Base-by-base conservation (phyloP, 2,113 vertebrate genomes). In the Heliornis fulica region DNA sequence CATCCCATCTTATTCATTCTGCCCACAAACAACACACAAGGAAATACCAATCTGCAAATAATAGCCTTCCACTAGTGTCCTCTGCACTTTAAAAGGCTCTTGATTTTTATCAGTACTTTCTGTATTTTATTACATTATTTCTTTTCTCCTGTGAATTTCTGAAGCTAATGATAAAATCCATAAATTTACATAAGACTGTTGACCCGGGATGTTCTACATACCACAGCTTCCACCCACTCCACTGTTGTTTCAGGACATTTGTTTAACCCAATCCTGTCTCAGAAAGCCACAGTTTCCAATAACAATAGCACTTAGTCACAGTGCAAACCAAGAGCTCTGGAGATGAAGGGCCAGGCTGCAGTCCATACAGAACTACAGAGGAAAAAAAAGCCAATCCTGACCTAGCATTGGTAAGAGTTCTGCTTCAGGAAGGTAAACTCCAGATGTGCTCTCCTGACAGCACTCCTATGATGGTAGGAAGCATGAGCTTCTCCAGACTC, bases 131-230 rank as follows among this genome's bases (percentile, higher is more conserved):
- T 65, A 79, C 16, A 89, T 61, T 36, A 81, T 53, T 77, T 81
- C 10, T 71, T 69, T 11, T 69, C 25, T 86, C 40, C 50, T 45
- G 40, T 88, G 71, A 72, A 74, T 77, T 92, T 96, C 64, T 80
- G 63, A 94, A 88, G 29, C 18, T 65, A 76, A 64, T 18, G 21
- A 85, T 61, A 92, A 89, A 96, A 90, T 53, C 12, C 14, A 40
- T 40, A 53, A 68, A 86, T 64, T 63, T 85, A 56, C 46, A 81
- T 63, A 65, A 53, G 65, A 61, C 75, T 14, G 10, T 41, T 79
- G 43, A 85, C 51, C 57, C 20, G 7, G 5, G 23, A n/a, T 65
- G 16, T 65, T 89, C 61, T 75, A 59, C 32, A 51, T 43, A 51
- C 29, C 34, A 65, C 34, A 81, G 65, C 15, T 75, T 79, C 61